phyloP scores from a whole-genome alignment of 2,113 vertebrate genomes.

The Falco punctatus region DNA sequence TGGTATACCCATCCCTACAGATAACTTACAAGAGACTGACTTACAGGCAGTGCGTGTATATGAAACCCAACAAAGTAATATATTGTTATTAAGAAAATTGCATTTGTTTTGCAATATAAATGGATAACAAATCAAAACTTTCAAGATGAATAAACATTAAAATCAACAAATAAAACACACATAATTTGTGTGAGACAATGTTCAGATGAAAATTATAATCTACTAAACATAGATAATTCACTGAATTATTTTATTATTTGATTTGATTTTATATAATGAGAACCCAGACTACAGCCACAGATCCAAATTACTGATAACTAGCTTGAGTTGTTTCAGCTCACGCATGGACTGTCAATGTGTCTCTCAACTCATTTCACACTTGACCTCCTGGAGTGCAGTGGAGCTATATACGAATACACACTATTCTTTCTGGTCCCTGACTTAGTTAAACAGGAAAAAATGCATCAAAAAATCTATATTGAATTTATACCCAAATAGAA shows the following conservation, averaged over 20 bases:
- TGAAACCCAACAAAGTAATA: not conserved
- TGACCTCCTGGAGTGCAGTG: not conserved
- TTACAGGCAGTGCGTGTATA: not conserved
- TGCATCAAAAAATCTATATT: slow-evolving; percentile 14
- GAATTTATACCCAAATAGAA: not conserved
- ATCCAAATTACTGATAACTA: slow-evolving; percentile 36
- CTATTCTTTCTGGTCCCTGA: not conserved
- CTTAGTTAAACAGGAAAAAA: not conserved
- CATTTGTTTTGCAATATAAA: not conserved
- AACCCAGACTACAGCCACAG: not conserved
- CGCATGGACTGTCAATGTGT: not conserved
- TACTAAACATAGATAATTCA: not conserved
- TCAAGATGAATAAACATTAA: not conserved
- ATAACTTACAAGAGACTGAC: not conserved
- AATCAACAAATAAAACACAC: not conserved
- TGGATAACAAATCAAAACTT: not conserved
- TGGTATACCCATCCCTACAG: not conserved
- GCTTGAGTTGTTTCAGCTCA: not conserved
- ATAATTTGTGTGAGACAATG: not conserved
- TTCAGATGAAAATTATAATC: not conserved
- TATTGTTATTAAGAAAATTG: not conserved
- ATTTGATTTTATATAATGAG: slow-evolving; percentile 15
- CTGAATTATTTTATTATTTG: not conserved
- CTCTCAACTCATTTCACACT: slow-evolving; percentile 45
- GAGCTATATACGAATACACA: not conserved